Conservation (phyloP, 1,140 invertebrate species). For the Drosophila parvula region DNA sequence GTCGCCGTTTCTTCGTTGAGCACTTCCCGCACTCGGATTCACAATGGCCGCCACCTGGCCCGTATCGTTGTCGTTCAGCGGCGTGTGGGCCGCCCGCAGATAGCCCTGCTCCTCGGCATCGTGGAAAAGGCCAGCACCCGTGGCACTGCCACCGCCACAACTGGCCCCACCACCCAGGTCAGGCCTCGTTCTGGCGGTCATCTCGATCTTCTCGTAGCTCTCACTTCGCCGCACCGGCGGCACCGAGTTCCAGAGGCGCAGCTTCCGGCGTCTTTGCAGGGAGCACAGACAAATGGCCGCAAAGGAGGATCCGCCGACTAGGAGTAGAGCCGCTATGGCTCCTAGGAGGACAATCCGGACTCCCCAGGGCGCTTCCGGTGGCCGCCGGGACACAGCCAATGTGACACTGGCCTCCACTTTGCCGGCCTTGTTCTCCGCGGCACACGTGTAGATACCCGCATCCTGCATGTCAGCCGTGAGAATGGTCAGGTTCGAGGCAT, state of each 20-base stretch:
- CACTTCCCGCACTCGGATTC: conserved; percentile 72
- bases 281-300: conserved; percentile 87
- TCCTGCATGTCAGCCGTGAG: conserved; percentile 88
- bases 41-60: conserved; percentile 72
- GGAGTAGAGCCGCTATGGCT: conserved; percentile 86
- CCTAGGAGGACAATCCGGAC: conserved; percentile 86
- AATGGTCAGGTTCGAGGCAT: conserved; percentile 89
- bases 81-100: conserved; percentile 66
- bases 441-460: conserved; percentile 89
- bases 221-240: conserved; percentile 85
- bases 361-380: conserved; percentile 84
- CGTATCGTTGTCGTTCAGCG: conserved; percentile 55
- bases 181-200: conserved; percentile 84
- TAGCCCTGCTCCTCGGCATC: conserved; percentile 70
- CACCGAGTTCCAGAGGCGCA: conserved; percentile 82
- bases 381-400: conserved; percentile 86
- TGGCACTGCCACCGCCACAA: conserved; percentile 81
- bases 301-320: conserved; percentile 86
- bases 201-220: conserved; percentile 91
- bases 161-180: conserved; percentile 83
- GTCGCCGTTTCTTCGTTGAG: conserved; percentile 86
- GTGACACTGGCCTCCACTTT: conserved; percentile 89
- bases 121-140: conserved; percentile 66
- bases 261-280: conserved; percentile 83
- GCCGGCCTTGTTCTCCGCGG: conserved; percentile 91